These are phyloP conservation scores for Lepidocyrtinus sp. DNA, from an alignment of 2,888 invertebrate species.

Conservation along the genomic window DNA sequence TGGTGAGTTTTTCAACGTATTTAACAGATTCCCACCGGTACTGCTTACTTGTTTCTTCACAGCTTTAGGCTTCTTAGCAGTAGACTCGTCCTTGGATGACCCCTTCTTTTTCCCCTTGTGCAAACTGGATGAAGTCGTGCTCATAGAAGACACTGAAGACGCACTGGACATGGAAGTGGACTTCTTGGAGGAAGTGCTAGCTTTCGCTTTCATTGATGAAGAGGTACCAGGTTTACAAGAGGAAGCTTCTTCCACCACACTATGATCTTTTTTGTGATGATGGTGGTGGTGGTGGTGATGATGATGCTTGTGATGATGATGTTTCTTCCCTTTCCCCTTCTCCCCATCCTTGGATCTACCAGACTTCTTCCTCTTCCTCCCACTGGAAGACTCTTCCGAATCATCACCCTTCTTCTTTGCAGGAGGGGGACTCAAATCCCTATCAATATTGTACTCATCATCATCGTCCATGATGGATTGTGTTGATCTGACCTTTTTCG, in stretches of 20 bases:
- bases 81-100: neutral
- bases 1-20: constrained; percentile 47
- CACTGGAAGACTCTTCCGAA: constrained; percentile 12
- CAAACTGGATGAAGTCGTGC: constrained; percentile 2
- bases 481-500: constrained; percentile 43
- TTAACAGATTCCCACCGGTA: constrained; percentile 36
- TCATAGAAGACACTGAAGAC: constrained; percentile 48
- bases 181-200: constrained; percentile 16
- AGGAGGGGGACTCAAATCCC: constrained; percentile 50
- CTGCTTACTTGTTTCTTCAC: constrained; percentile 22
- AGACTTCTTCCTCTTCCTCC: constrained; percentile 12
- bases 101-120: neutral
- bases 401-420: constrained; percentile 38
- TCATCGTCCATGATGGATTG: constrained; percentile 55
- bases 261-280: constrained; percentile 27
- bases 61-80: neutral
- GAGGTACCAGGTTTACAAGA: constrained; percentile 72
- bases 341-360: constrained; percentile 22
- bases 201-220: constrained; percentile 75
- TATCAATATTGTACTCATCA: constrained; percentile 54
- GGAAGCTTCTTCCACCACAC: constrained; percentile 8
- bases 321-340: constrained; percentile 41
- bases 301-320: constrained; percentile 43
- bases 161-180: constrained; percentile 38
- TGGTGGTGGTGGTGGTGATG: constrained; percentile 45